These are phyloP conservation scores for Adelges cooleyi DNA, from an alignment of 1,140 invertebrate species.

Conservation along the genomic window DNA sequence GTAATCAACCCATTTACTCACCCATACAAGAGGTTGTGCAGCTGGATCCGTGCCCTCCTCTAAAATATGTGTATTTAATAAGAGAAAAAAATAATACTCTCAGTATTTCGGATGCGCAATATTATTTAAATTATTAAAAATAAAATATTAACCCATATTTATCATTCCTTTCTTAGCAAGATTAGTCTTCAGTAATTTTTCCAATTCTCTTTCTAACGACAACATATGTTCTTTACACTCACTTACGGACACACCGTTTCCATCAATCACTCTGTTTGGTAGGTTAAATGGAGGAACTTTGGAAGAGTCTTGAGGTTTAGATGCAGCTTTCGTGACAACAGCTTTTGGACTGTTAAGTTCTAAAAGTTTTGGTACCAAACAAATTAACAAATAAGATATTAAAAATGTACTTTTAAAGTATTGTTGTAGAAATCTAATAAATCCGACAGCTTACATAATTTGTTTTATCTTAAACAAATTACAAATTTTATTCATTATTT, in stretches of 20 bases:
- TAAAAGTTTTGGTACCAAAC: no score
- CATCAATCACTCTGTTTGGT: not conserved
- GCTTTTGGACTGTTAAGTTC: constrained; percentile 14
- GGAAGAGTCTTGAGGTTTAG: not conserved
- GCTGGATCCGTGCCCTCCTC: constrained; percentile 90
- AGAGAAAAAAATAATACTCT: not conserved
- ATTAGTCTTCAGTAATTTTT: not conserved
- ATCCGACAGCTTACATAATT: no score
- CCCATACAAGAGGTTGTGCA: constrained; percentile 86
- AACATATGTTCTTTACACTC: constrained; percentile 10
- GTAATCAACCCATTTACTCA: constrained; percentile 97
- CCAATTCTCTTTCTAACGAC: constrained; percentile 12
- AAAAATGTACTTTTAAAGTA: not conserved
- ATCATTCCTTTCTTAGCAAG: not conserved
- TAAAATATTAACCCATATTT: constrained; percentile 1
- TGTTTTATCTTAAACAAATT: no score
- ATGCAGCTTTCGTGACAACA: not conserved
- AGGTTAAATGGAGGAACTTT: not conserved
- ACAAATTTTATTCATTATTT: no score
- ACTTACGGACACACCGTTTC: not conserved
- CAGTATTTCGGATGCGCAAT: no score
- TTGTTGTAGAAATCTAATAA: no score
- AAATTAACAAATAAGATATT: no score
- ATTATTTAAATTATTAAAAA: no score
- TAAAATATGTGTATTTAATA: constrained; percentile 34